A percentile compares a stretch with the other conserved stretches of the same genome.
Evolutionary conservation across 1,140 invertebrate genomes (phyloP).

Genomic region (Drosophila dunni): DNA sequence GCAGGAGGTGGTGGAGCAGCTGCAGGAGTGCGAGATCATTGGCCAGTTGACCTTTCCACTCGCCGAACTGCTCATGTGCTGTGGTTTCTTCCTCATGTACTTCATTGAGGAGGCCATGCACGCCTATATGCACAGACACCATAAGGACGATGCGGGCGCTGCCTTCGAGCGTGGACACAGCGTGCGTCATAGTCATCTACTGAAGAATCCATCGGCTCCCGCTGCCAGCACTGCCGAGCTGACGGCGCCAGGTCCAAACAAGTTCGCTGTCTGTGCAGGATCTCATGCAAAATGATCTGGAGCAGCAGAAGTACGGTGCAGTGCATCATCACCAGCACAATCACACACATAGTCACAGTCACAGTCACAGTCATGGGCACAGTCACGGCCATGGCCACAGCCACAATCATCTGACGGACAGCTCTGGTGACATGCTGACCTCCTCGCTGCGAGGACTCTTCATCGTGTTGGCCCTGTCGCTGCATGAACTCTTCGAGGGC

Average conservation of each 20-base stretch:
- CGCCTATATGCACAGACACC: slow-evolving; percentile 86
- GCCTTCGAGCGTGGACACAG: slow-evolving; percentile 80
- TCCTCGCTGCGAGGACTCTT: slow-evolving; percentile 90
- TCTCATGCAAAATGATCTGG: slow-evolving; percentile 63
- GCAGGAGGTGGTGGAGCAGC: slow-evolving; percentile 87
- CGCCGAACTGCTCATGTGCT: slow-evolving; percentile 89
- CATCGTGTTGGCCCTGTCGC: slow-evolving; percentile 93
- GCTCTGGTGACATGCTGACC: slow-evolving; percentile 87
- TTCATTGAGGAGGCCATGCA: slow-evolving; percentile 93
- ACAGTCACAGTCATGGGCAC: slow-evolving; percentile 77
- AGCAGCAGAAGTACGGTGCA: slow-evolving; percentile 68
- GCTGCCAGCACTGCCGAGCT: neutral
- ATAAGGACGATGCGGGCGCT: slow-evolving; percentile 68
- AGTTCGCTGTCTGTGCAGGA: slow-evolving; percentile 66
- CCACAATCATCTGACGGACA: slow-evolving; percentile 85
- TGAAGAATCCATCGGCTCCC: slow-evolving; percentile 45
- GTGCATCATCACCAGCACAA: slow-evolving; percentile 54
- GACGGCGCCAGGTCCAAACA: slow-evolving; percentile 14
- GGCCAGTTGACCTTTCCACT: slow-evolving; percentile 87
- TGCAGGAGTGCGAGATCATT: slow-evolving; percentile 86
- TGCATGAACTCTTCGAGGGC: slow-evolving; percentile 97
- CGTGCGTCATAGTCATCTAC: slow-evolving; percentile 72
- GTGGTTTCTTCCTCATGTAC: slow-evolving; percentile 94
- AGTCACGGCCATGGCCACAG: slow-evolving; percentile 79
- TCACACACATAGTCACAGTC: slow-evolving; percentile 76